A percentile compares a stretch with the other conserved stretches of the same genome.
phyloP scores from a whole-genome alignment of 2,797 vertebrate genomes.

The Rhinoraja longicauda region DNA sequence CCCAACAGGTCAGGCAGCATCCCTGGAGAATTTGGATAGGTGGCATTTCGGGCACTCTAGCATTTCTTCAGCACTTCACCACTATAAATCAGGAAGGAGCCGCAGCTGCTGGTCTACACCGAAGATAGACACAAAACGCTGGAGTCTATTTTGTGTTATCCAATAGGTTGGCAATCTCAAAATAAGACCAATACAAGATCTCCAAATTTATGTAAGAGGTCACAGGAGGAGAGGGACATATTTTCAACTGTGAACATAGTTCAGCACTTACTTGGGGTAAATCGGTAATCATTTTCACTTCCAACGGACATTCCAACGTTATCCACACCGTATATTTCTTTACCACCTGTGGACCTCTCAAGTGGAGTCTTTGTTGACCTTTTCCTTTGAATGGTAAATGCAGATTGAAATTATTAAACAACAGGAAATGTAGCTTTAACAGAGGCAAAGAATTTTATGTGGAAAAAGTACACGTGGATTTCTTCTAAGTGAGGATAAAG shows the following conservation, averaged over 20 bases:
- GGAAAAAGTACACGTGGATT: not conserved
- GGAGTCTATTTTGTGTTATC: no score
- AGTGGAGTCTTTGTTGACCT: not conserved
- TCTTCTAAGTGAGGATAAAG: not conserved
- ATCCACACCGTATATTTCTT: not conserved
- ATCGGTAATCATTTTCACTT: not conserved
- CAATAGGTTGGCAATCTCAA: not conserved
- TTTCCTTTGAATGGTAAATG: not conserved
- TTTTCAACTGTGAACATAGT: not conserved
- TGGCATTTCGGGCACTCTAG: no score
- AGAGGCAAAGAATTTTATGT: not conserved
- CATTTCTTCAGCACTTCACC: no score
- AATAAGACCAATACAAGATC: not conserved
- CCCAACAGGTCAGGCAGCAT: no score
- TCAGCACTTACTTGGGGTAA: not conserved
- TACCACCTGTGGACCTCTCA: not conserved
- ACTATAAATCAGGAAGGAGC: no score
- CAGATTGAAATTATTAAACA: not conserved
- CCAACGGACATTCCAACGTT: not conserved
- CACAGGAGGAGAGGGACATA: not conserved
- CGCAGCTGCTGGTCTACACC: no score
- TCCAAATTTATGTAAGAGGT: not conserved
- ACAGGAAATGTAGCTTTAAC: not conserved
- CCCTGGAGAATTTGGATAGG: no score
- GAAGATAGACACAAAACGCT: no score